These are phyloP conservation scores for Argynnis bischoffii DNA, from an alignment of 2,888 invertebrate genomes.

Conservation along the genomic window DNA sequence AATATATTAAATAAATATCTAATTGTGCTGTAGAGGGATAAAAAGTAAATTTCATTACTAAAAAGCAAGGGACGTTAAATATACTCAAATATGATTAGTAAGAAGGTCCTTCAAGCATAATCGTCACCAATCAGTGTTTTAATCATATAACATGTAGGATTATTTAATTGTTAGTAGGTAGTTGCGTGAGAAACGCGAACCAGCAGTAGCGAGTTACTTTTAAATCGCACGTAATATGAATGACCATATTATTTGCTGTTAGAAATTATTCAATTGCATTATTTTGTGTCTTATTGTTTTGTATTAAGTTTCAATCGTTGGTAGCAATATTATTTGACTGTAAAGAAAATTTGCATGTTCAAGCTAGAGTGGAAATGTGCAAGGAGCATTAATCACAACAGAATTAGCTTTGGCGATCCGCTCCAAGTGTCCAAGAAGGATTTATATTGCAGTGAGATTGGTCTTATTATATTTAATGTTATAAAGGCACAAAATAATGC, in stretches of 20 bases:
- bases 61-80: not conserved
- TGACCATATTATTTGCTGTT: constrained; percentile 37
- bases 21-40: not conserved
- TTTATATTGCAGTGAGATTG: constrained; percentile 62
- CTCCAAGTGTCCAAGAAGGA: constrained; percentile 74
- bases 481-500: constrained; percentile 46
- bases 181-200: constrained; percentile 81
- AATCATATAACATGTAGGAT: constrained; percentile 66
- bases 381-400: constrained; percentile 80
- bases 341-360: constrained; percentile 48
- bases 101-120: constrained; percentile 40
- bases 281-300: constrained; percentile 24
- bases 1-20: not conserved
- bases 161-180: constrained; percentile 70
- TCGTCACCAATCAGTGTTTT: constrained; percentile 57
- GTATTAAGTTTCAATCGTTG: constrained; percentile 50
- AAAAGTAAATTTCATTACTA: not conserved
- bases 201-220: constrained; percentile 69
- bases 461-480: constrained; percentile 41
- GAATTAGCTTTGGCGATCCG: constrained; percentile 81
- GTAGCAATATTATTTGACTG: constrained; percentile 28
- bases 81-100: not conserved
- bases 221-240: constrained; percentile 52
- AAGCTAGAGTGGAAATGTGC: constrained; percentile 73
- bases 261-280: constrained; percentile 5